A percentile compares a stretch with the other conserved stretches of the same genome.
Conservation (phyloP, 2,113 vertebrate species). For the Ctenodactylus gundi region DNA sequence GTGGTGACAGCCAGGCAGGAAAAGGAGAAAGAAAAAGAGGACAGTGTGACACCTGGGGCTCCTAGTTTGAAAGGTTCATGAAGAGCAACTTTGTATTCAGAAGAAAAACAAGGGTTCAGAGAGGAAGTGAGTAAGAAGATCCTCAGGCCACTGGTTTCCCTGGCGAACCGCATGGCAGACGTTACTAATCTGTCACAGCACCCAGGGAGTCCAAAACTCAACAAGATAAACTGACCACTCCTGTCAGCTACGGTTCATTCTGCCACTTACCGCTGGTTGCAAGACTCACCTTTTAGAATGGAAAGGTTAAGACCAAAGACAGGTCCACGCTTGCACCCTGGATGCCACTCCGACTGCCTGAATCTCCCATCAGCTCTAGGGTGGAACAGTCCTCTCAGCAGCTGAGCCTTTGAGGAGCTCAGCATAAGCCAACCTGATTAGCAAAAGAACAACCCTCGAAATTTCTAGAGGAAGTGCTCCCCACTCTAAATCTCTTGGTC, state of each 20-base stretch:
- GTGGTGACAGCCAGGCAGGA: not conserved
- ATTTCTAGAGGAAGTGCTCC: not conserved
- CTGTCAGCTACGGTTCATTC: not conserved
- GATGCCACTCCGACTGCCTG: fast-evolving
- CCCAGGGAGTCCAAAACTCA: not conserved
- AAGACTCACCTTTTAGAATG: not conserved
- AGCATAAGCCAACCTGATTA: not conserved
- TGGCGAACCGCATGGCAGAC: not conserved
- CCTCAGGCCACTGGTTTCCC: fast-evolving
- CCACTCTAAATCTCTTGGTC: not conserved
- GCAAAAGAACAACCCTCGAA: not conserved
- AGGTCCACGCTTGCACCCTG: not conserved
- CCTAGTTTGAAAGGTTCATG: not conserved
- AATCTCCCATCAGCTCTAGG: not conserved
- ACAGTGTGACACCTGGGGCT: not conserved
- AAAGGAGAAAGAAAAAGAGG: not conserved
- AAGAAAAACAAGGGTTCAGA: not conserved
- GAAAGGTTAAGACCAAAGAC: not conserved
- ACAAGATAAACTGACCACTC: not conserved
- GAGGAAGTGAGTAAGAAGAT: not conserved
- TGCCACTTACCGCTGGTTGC: not conserved
- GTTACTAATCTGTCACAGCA: not conserved
- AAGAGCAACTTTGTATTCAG: not conserved
- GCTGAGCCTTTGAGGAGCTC: not conserved
- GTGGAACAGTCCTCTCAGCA: not conserved